Percentiles rank a stretch among this genome's conserved stretches.
Conservation (phyloP, 2,113 vertebrate species). For the Hypomesus transpacificus region DNA sequence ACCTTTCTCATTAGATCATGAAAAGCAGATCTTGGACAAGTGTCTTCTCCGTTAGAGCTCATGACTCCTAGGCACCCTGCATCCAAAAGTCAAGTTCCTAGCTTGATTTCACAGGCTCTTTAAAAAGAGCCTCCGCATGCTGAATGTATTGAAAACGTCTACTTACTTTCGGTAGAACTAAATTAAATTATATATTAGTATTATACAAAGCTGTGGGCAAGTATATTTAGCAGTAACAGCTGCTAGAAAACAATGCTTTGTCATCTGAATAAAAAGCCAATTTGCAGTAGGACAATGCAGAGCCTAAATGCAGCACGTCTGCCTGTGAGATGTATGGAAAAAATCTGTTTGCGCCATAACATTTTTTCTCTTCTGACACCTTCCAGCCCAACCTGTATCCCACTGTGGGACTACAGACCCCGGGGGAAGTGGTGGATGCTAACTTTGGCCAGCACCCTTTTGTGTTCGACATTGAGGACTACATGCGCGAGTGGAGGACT, state of each 20-base stretch:
- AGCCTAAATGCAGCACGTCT: background rate
- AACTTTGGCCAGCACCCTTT: slow-evolving; percentile 98
- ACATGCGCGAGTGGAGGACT: slow-evolving; percentile 97
- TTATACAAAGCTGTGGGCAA: no score
- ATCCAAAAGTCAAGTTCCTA: background rate
- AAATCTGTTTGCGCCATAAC: background rate
- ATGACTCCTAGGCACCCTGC: background rate
- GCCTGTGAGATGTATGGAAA: background rate
- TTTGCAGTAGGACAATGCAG: no score
- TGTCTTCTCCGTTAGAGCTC: background rate
- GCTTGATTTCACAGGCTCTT: no score
- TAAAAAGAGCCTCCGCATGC: no score
- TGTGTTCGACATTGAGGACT: slow-evolving; percentile 97
- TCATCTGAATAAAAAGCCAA: no score
- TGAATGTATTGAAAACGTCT: no score
- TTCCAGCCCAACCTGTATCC: slow-evolving; percentile 96
- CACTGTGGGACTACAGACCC: slow-evolving; percentile 96
- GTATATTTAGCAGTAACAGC: no score
- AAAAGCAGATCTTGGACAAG: slow-evolving; percentile 28
- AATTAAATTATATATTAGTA: no score
- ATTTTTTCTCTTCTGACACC: slow-evolving; percentile 23
- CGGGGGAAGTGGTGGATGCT: slow-evolving; percentile 95
- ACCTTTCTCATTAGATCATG: slow-evolving; percentile 53
- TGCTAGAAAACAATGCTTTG: no score
- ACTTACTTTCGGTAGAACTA: no score